These are phyloP conservation scores for Atta cephalotes DNA, from an alignment of 1,140 invertebrate species.

Conservation along the genomic window DNA sequence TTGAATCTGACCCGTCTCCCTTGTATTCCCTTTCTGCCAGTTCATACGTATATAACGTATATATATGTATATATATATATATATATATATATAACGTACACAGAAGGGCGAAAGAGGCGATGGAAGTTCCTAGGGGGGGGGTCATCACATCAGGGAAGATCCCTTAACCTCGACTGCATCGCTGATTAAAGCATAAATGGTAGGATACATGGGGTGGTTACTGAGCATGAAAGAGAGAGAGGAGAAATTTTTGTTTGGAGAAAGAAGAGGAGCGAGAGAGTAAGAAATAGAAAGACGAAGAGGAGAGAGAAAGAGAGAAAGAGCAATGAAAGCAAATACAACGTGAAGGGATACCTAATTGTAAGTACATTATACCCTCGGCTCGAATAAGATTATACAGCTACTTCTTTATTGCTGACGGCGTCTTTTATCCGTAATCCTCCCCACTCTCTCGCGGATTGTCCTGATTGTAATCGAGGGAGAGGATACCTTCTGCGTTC, in stretches of 20 bases:
- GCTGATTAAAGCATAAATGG: constrained; percentile 77
- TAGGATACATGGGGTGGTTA: constrained; percentile 51
- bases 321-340: constrained; percentile 67
- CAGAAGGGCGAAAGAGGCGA: constrained; percentile 17
- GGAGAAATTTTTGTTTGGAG: constrained; percentile 71
- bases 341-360: constrained; percentile 72
- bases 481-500: not conserved
- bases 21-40: constrained; percentile 35
- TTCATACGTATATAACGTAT: too few species aligned
- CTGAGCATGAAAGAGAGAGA: constrained; percentile 40
- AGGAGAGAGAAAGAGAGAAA: constrained; percentile 14
- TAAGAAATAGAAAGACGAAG: not conserved
- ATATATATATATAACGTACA: constrained; percentile 28
- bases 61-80: too few species aligned
- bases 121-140: constrained; percentile 69
- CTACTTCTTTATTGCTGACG: constrained; percentile 76
- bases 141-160: constrained; percentile 66
- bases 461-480: constrained; percentile 64
- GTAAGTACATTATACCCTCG: constrained; percentile 77
- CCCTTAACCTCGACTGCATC: constrained; percentile 66
- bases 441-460: not conserved
- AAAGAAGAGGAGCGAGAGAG: constrained; percentile 6
- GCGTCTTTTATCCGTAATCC: constrained; percentile 73
- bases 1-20: constrained; percentile 45
- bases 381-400: constrained; percentile 72